Base-by-base conservation (phyloP, 2,888 invertebrate species). In the Bimastos eiseni region DNA sequence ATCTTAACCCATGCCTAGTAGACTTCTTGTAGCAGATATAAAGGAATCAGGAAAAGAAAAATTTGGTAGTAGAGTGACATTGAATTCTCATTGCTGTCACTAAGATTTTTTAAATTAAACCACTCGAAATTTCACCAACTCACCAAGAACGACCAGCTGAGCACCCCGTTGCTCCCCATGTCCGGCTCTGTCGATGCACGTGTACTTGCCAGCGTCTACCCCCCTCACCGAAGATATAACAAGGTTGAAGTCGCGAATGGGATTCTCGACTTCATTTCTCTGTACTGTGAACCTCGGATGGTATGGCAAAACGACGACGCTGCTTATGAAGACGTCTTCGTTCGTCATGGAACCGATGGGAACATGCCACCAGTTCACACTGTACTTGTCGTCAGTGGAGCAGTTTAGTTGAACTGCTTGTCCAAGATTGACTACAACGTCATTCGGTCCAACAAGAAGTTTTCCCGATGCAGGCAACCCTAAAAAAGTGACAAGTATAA, bases 61-160 rank as follows among this genome's bases (percentile, higher is more conserved):
- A 8, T 13, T 6, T 70, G 70, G 70, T 8, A 11, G 70, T 70
- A 70, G n/a, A 70, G 6, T 70, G n/a, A 70, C 21, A 3, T 21
- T 49, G 49, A 49, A 49, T 49, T 49, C 19, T 3, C 21, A 49
- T 19, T 21, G 41, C 41, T 41, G 15, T n/a, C n/a, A n/a, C n/a
- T n/a, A n/a, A n/a, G n/a, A n/a, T n/a, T n/a, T 17, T n/a, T 70
- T 15, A n/a, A 49, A 49, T 24, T 21, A 6, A 49, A 24, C 49
- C 49, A 70, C 24, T 49, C 49, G 21, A 49, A 49, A 21, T 49
- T 24, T n/a, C 30, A 11, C 4, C 30, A n/a, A n/a, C 70, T 70
- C 70, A 70, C 70, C 70, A n/a, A 70, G n/a, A n/a, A 70, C 70
- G n/a, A 70, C 70, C n/a, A 70, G n/a, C 70, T 70, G 70, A 70